These are phyloP conservation scores for Rhadina sibilatrix DNA, from an alignment of 2,113 vertebrate genomes.

Conservation along the genomic window DNA sequence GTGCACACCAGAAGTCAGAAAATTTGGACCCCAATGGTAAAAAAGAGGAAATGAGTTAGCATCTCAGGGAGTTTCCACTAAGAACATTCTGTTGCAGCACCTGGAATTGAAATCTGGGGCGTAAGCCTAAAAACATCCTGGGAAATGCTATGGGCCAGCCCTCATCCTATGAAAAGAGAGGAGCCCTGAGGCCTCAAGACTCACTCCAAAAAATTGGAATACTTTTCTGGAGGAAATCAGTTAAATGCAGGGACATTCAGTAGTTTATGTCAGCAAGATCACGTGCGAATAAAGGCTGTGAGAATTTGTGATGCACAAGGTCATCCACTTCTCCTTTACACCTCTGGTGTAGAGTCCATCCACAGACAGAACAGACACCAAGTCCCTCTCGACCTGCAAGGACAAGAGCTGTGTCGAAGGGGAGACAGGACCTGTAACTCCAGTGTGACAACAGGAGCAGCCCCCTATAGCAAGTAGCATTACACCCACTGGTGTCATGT, in stretches of 20 bases:
- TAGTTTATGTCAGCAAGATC: neutral
- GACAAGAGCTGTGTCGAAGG: neutral
- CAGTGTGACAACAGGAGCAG: neutral
- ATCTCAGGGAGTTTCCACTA: neutral
- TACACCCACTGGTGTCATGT: too few relatives aligned
- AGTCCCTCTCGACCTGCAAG: neutral
- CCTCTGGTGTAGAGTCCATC: neutral
- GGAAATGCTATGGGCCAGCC: neutral
- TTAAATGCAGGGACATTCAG: neutral
- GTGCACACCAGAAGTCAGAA: neutral
- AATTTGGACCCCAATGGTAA: neutral
- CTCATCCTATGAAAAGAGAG: neutral
- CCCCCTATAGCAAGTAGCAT: neutral
- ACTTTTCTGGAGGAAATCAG: neutral
- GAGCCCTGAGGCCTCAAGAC: rapidly evolving
- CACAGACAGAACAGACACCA: neutral
- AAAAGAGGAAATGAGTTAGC: neutral
- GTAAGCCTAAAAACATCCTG: neutral
- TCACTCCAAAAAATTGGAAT: neutral
- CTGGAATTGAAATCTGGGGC: neutral
- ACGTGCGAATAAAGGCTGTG: neutral
- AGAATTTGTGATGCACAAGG: neutral
- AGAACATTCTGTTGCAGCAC: neutral
- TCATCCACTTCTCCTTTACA: neutral
- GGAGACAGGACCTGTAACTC: neutral